phyloP scores from a whole-genome alignment of 1,140 invertebrate species.

The Zaprionus africanus region DNA sequence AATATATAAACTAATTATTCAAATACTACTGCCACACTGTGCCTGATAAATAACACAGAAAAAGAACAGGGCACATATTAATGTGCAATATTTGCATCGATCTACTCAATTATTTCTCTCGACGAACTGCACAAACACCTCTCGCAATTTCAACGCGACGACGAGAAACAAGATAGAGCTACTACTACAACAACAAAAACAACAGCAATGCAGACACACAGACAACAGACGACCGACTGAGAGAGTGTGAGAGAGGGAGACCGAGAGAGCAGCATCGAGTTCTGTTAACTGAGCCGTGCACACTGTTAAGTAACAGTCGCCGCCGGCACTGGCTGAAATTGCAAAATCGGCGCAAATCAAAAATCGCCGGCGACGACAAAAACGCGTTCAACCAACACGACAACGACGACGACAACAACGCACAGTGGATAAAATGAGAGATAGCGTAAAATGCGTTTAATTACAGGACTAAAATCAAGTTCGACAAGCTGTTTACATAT shows the following conservation, averaged over 20 bases:
- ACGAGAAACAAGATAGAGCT: slow-evolving; percentile 3
- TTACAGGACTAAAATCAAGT: slow-evolving; percentile 2
- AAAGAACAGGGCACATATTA: not conserved
- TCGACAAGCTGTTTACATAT: not conserved
- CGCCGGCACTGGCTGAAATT: slow-evolving; percentile 64
- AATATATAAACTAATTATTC: not conserved
- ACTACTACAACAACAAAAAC: not conserved
- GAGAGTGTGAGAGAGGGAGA: slow-evolving; percentile 15
- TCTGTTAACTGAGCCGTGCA: slow-evolving; percentile 34
- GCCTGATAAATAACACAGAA: slow-evolving; percentile 5
- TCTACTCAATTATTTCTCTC: not conserved
- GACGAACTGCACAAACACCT: slow-evolving; percentile 31
- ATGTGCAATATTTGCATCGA: not conserved
- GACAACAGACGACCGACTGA: not conserved
- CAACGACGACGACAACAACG: slow-evolving; percentile 29
- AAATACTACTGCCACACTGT: not conserved
- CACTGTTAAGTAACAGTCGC: slow-evolving; percentile 62
- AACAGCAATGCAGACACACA: not conserved
- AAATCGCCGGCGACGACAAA: slow-evolving; percentile 78
- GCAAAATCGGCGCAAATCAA: slow-evolving; percentile 77
- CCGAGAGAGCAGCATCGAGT: slow-evolving; percentile 2
- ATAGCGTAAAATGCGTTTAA: not conserved
- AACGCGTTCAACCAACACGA: slow-evolving; percentile 58
- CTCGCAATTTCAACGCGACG: slow-evolving; percentile 30
- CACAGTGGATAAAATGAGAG: slow-evolving; percentile 34